These are phyloP conservation scores for Orthonevra nobilis DNA, from an alignment of 2,888 invertebrate genomes.

Conservation along the genomic window DNA sequence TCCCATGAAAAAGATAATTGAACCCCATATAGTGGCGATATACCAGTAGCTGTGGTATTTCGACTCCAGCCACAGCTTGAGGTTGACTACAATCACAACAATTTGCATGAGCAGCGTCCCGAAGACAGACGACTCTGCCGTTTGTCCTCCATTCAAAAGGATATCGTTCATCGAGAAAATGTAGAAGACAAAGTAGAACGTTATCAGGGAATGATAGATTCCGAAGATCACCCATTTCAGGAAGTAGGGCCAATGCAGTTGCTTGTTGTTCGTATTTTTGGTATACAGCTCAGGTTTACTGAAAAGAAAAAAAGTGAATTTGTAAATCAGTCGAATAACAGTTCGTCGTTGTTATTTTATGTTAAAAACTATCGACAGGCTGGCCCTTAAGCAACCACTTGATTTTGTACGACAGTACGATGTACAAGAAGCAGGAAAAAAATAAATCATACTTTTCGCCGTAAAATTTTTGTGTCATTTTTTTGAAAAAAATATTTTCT, in stretches of 20 bases:
- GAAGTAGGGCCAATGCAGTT: constrained; percentile 84
- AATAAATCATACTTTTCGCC: no score
- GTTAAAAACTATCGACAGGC: not conserved
- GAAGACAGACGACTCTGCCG: constrained; percentile 82
- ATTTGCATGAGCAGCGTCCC: constrained; percentile 83
- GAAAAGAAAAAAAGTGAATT: constrained; percentile 76
- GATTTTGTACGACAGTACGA: no score
- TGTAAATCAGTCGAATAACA: no score
- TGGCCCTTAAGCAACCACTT: no score
- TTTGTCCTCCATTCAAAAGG: constrained; percentile 81
- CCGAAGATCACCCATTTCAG: constrained; percentile 83
- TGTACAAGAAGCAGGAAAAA: constrained; percentile 1
- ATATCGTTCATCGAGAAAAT: constrained; percentile 81
- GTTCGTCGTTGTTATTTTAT: no score
- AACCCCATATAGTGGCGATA: constrained; percentile 81
- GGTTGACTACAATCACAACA: constrained; percentile 82
- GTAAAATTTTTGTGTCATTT: no score
- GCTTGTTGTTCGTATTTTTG: constrained; percentile 83
- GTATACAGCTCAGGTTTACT: constrained; percentile 87
- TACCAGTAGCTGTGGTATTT: constrained; percentile 83
- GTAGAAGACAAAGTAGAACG: constrained; percentile 82
- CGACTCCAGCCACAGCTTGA: constrained; percentile 84
- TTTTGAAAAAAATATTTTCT: no score
- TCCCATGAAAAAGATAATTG: constrained; percentile 82
- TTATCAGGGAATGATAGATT: constrained; percentile 84